A percentile compares a stretch with the other conserved stretches of the same genome.
These are phyloP conservation scores for Galerucella nymphaeae DNA, from an alignment of 2,888 invertebrate species.

Conservation along the genomic window DNA sequence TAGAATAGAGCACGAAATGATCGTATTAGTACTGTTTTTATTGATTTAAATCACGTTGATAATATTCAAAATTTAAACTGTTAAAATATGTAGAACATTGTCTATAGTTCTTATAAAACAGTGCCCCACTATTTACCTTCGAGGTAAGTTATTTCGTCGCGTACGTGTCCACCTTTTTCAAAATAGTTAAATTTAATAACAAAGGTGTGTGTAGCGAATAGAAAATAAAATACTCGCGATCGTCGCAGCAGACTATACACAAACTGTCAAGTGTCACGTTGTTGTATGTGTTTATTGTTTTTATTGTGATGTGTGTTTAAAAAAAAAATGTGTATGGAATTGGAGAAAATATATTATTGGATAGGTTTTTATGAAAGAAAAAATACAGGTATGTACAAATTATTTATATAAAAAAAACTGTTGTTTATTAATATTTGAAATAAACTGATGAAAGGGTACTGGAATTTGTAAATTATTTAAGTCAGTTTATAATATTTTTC, in stretches of 20 bases:
- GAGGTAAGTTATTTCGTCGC: background rate
- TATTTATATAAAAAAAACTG: too few species aligned
- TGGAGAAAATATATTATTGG: background rate
- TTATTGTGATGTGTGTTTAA: background rate
- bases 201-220: conserved; percentile 26
- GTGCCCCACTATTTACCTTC: background rate
- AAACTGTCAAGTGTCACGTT: conserved; percentile 14
- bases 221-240: conserved; percentile 17
- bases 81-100: too few species aligned
- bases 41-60: too few species aligned
- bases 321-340: background rate
- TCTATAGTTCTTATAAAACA: background rate
- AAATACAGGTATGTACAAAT: too few species aligned
- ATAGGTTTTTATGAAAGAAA: conserved; percentile 11
- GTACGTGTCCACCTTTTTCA: background rate
- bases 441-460: too few species aligned
- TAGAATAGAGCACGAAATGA: too few species aligned
- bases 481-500: too few species aligned
- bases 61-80: too few species aligned
- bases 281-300: background rate
- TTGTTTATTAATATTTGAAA: too few species aligned
- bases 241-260: background rate
- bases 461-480: too few species aligned
- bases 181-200: conserved; percentile 34
- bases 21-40: too few species aligned